Percentiles rank a stretch among this genome's conserved stretches.
Conservation (phyloP, 2,888 invertebrate species). For the Drosophila buzzatii region DNA sequence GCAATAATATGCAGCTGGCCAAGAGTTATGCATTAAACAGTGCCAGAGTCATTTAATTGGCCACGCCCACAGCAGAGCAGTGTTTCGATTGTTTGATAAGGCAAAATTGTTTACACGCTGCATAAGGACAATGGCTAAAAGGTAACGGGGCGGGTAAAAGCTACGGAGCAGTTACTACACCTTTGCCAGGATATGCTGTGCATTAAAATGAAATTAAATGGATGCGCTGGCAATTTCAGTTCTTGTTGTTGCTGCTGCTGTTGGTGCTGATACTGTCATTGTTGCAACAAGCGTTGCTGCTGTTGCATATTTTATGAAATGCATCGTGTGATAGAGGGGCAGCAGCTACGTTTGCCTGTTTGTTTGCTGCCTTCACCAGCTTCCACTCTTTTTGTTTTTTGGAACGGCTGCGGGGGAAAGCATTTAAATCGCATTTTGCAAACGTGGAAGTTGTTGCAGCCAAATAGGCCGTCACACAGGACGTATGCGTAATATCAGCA, state of each 20-base stretch:
- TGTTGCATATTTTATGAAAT: conserved; percentile 71
- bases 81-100: conserved; percentile 62
- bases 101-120: conserved; percentile 63
- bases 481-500: conserved; percentile 49
- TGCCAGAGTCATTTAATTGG: conserved; percentile 62
- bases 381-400: conserved; percentile 8
- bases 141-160: background rate
- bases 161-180: conserved; percentile 18
- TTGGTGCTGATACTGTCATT: conserved; percentile 40
- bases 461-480: conserved; percentile 43
- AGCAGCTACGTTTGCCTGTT: conserved; percentile 34
- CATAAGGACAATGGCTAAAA: conserved; percentile 46
- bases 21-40: conserved; percentile 65
- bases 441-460: conserved; percentile 31
- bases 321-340: conserved; percentile 11
- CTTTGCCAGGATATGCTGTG: conserved; percentile 63
- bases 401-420: background rate
- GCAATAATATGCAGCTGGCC: conserved; percentile 60
- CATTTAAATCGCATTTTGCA: conserved; percentile 60
- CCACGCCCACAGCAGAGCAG: conserved; percentile 31
- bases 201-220: conserved; percentile 80
- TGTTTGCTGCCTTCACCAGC: conserved; percentile 26
- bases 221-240: conserved; percentile 57
- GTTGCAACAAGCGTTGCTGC: conserved; percentile 47
- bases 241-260: conserved; percentile 19